These are phyloP conservation scores for Meiosimyza platycephala DNA, from an alignment of 2,888 invertebrate species.

Conservation along the genomic window DNA sequence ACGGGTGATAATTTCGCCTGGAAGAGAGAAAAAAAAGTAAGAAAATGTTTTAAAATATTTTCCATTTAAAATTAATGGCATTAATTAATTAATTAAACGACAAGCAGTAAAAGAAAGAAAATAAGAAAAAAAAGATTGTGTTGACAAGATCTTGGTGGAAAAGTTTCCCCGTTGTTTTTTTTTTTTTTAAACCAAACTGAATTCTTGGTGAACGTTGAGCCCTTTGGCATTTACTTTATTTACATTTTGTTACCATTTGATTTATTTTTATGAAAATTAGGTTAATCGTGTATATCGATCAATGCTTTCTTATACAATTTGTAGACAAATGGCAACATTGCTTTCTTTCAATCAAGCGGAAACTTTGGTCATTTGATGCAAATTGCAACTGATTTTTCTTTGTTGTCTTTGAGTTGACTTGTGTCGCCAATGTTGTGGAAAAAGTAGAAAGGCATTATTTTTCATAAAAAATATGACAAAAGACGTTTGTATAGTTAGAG, in stretches of 20 bases:
- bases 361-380: constrained; percentile 38
- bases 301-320: not conserved
- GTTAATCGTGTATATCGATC: constrained; percentile 35
- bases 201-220: constrained; percentile 8
- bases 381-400: constrained; percentile 25
- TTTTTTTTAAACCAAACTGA: constrained; percentile 3
- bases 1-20: constrained; percentile 87
- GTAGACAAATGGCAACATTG: not conserved
- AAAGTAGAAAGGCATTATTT: too few relatives aligned
- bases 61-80: not conserved
- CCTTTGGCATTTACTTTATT: constrained; percentile 15
- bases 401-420: not conserved
- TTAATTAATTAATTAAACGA: not conserved
- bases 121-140: too few relatives aligned
- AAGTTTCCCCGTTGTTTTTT: not conserved
- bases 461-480: too few relatives aligned
- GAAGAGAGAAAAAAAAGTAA: constrained; percentile 29
- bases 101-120: not conserved
- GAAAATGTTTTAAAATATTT: not conserved
- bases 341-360: constrained; percentile 40
- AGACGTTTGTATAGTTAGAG: too few relatives aligned
- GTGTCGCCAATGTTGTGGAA: too few relatives aligned
- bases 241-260: not conserved
- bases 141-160: not conserved
- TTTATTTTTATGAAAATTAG: constrained; percentile 35